A percentile compares a stretch with the other conserved stretches of the same genome.
Conservation (phyloP, 1,140 invertebrate species). For the Bombus consobrinus region DNA sequence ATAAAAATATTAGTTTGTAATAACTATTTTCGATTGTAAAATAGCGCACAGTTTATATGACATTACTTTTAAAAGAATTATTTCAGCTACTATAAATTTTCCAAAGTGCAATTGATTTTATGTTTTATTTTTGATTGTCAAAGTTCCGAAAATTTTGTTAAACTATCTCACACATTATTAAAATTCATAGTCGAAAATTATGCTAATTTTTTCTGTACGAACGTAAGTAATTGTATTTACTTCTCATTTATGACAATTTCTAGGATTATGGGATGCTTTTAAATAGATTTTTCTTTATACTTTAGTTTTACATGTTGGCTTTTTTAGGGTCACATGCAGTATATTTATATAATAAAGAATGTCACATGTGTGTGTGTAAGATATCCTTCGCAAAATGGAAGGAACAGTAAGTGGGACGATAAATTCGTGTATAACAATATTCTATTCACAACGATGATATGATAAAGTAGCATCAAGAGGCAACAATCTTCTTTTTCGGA, state of each 20-base stretch:
- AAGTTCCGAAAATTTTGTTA: not conserved
- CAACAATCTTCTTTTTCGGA: constrained; percentile 64
- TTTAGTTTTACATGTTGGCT: constrained; percentile 30
- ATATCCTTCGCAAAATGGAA: constrained; percentile 43
- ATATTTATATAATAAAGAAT: constrained; percentile 45
- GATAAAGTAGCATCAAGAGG: constrained; percentile 67
- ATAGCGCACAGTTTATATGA: not conserved
- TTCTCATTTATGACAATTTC: not conserved
- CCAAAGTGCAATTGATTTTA: not conserved
- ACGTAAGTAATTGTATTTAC: not conserved
- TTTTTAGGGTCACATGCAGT: constrained; percentile 36
- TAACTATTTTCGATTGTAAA: not conserved
- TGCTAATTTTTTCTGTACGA: not conserved
- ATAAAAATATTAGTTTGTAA: not conserved
- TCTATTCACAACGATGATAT: constrained; percentile 68
- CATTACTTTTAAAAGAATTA: not conserved
- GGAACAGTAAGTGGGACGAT: constrained; percentile 30
- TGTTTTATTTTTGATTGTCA: not conserved
- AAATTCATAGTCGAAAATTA: not conserved
- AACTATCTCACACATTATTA: not conserved
- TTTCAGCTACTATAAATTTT: not conserved
- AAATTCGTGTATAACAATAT: constrained; percentile 59
- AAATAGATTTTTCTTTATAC: constrained; percentile 33
- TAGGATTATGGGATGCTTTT: constrained; percentile 28
- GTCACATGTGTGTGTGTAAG: constrained; percentile 11